Percentiles rank a stretch among this genome's conserved stretches.
Evolutionary conservation across 2,797 vertebrate genomes (phyloP).

Genomic region (Myotis pilosus): DNA sequence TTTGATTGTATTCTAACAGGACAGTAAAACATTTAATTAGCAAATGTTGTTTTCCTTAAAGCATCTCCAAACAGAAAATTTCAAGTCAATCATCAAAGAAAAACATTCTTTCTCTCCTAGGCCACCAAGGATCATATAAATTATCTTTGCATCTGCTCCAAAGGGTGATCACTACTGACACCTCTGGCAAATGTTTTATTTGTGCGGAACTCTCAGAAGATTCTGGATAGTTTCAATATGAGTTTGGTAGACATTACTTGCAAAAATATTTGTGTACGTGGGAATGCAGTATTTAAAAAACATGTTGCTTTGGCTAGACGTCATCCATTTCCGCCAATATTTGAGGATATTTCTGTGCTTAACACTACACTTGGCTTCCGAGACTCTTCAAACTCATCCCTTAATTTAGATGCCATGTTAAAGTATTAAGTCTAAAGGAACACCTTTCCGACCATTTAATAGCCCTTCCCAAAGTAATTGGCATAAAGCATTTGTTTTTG

Average conservation of each 20-base stretch:
- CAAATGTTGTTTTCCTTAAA: constrained; percentile 52
- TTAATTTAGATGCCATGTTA: neutral
- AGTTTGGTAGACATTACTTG: constrained; percentile 37
- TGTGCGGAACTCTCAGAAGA: constrained; percentile 43
- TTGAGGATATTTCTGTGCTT: neutral
- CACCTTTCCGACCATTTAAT: constrained; percentile 35
- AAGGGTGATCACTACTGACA: neutral
- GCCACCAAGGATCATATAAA: constrained; percentile 37
- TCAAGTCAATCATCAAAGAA: constrained; percentile 53
- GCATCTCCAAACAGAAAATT: constrained; percentile 65
- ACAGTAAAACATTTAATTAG: constrained; percentile 29
- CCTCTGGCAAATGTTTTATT: constrained; percentile 43
- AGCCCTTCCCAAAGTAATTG: constrained; percentile 36
- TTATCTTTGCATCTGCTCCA: constrained; percentile 41
- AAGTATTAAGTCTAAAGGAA: constrained; percentile 25
- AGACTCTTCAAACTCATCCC: neutral
- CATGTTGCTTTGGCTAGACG: constrained; percentile 40
- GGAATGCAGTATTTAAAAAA: constrained; percentile 33
- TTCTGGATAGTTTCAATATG: constrained; percentile 49
- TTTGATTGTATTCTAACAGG: constrained; percentile 14
- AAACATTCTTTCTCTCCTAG: constrained; percentile 45
- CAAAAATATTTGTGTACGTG: constrained; percentile 46
- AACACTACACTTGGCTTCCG: neutral
- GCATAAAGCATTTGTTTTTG: constrained; percentile 49
- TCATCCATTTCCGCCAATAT: constrained; percentile 29